Evolutionary conservation across 2,113 vertebrate genomes (phyloP), one percentile per base, ranked within the genome.

Genomic region (Amphiprion percula): DNA sequence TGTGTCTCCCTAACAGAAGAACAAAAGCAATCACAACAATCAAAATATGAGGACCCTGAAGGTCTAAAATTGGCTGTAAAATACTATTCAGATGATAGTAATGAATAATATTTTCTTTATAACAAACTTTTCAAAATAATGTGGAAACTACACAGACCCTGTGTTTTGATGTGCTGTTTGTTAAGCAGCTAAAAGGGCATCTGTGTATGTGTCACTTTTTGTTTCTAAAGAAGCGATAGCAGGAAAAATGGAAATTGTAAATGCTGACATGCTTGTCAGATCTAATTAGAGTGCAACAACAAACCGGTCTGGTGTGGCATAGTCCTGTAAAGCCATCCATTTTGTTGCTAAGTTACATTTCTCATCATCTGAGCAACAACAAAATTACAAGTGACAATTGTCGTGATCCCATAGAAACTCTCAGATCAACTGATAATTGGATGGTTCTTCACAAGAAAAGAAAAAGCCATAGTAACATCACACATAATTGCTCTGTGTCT

Each of bases 371-470:
- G 55, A 66, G 65, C 62, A 16, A 82, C 82, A 85, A 74, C 72
- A 76, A 87, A 93, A 93, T 91, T 88, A 84, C 83, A 86, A 91
- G 89, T 85, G 89, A 91, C 91, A 91, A 86, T 83, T 87, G 82
- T 83, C 50, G 19, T 68, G 82, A 86, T 90, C 79, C 87, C 83
- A 46, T 88, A 85, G 88, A 92, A 85, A 86, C 85, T 71, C 70
- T 82, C 60, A 65, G 88, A 89, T 90, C 87, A 81, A 53, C 68
- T 61, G 86, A 89, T 93, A 91, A 91, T 91, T 91, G 85, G 91
- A 83, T 62, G 81, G 78, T 89, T 90, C 77, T 84, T 74, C 77
- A 60, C 65, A 65, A 80, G 80, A 82, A 62, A 83, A 76, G 79
- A 83, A 84, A 60, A 76, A 78, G 50, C 80, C 85, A 89, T 89